Conservation (phyloP, 2,113 vertebrate species). For the Asarcornis scutulata region DNA sequence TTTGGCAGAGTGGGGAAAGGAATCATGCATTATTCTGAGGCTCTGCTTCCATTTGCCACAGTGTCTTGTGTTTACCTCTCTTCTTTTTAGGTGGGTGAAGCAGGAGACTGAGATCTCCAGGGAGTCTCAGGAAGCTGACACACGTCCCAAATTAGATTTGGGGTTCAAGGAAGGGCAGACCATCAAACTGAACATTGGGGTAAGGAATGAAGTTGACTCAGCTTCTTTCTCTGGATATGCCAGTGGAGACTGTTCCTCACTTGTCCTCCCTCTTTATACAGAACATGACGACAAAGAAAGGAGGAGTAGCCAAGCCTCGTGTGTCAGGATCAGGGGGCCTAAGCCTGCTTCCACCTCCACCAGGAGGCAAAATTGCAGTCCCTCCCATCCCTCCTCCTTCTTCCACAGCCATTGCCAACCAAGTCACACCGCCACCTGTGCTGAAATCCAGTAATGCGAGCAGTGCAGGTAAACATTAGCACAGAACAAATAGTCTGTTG, state of each 20-base stretch:
- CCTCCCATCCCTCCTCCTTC: conserved; percentile 80
- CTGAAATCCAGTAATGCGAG: conserved; percentile 76
- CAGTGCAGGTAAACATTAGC: conserved; percentile 72
- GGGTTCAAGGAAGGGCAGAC: conserved; percentile 99
- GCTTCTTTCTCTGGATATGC: neutral
- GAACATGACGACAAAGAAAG: conserved; percentile 89
- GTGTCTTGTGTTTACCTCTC: neutral
- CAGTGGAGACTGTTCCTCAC: neutral
- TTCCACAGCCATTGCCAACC: conserved; percentile 80
- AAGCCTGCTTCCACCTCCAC: conserved; percentile 90
- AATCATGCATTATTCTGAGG: neutral
- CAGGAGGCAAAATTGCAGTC: conserved; percentile 85
- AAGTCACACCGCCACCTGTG: conserved; percentile 78
- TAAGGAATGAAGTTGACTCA: conserved; percentile 63
- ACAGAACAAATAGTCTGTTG: neutral
- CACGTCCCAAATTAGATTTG: conserved; percentile 90
- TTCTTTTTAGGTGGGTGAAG: conserved; percentile 89
- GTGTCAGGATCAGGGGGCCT: conserved; percentile 83
- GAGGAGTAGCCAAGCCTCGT: conserved; percentile 80
- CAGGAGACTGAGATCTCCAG: conserved; percentile 90
- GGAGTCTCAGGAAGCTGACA: conserved; percentile 87
- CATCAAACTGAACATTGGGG: conserved; percentile 96
- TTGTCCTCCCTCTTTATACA: neutral
- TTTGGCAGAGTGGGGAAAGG: neutral
- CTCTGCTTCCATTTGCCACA: neutral